Conservation (phyloP, 2,797 vertebrate species). For the Dryobates pubescens region DNA sequence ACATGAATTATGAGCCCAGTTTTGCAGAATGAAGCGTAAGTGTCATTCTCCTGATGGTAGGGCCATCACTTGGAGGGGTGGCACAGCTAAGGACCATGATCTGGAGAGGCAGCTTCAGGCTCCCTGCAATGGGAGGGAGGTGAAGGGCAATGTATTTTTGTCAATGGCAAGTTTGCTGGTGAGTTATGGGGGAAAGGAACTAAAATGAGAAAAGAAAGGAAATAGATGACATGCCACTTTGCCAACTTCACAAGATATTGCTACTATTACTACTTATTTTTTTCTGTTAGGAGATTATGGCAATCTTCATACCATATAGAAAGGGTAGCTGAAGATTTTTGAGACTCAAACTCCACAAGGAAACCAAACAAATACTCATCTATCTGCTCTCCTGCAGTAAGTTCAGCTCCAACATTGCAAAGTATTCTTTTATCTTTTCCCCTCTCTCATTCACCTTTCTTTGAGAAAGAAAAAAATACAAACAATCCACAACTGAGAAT, state of each 20-base stretch:
- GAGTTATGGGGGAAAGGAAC: neutral
- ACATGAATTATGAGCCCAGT: neutral
- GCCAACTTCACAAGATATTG: neutral
- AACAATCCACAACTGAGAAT: neutral
- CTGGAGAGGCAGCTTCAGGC: neutral
- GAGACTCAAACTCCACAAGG: neutral
- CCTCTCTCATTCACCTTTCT: neutral
- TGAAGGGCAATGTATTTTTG: neutral
- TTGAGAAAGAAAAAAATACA: neutral
- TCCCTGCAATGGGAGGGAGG: neutral
- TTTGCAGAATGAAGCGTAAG: neutral
- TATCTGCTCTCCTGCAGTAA: neutral
- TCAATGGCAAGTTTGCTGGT: neutral
- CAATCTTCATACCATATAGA: neutral
- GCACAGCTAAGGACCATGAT: neutral
- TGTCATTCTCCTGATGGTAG: no score
- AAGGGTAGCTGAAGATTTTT: neutral
- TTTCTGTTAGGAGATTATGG: neutral
- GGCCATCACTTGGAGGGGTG: fast-evolving
- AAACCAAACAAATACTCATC: neutral
- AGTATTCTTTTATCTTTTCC: neutral
- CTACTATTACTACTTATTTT: neutral
- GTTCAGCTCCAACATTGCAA: neutral
- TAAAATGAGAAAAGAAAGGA: neutral
- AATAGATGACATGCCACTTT: neutral